Evolutionary conservation across 2,888 invertebrate species (phyloP), one percentile per base, ranked within the genome.

Genomic region (Drosophila phalerata): DNA sequence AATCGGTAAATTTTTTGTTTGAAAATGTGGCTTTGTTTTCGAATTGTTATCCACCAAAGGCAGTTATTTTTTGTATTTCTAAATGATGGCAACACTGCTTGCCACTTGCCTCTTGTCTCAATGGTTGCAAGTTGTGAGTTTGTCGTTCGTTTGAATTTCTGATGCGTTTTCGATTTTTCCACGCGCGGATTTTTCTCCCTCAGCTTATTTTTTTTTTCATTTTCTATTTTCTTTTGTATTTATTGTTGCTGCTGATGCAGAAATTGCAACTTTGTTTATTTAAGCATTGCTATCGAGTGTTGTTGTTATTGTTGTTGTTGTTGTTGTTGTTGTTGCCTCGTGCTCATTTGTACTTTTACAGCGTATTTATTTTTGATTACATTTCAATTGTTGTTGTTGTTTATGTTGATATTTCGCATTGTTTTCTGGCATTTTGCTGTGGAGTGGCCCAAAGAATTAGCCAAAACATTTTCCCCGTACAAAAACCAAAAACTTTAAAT

Each of bases 81-180:
- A 11, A 6, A 5, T 6, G 34, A 5, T 37, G 37, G 8, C 37
- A 37, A 37, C 37, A n/a, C 37, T 37, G 37, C 6, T 47, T 11
- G 11, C 38, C 45, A 4, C 11, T 47, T 17, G 30, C 30, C 60
- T 13, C 15, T 11, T 66, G 78, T 74, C 77, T 66, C 70, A 74
- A 74, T 74, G 77, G 11, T 42, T 53, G 30, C 30, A 32, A 49
- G 19, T 49, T 40, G 38, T 19, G 37, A 10, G n/a, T 15, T 30
- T 38, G 40, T 42, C 28, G 42, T 61, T 34, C 45, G 60, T 68
- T 88, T 84, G 86, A 85, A 88, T 85, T 83, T 84, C 69, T 76
- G 86, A 83, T 88, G 80, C 80, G 65, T 85, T 85, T 84, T 88
- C 86, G 73, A 84, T 88, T 88, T 87, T 85, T 74, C 67, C 68